Evolutionary conservation across 2,888 invertebrate genomes (phyloP).

Genomic region (Chloroclystis v-ata): DNA sequence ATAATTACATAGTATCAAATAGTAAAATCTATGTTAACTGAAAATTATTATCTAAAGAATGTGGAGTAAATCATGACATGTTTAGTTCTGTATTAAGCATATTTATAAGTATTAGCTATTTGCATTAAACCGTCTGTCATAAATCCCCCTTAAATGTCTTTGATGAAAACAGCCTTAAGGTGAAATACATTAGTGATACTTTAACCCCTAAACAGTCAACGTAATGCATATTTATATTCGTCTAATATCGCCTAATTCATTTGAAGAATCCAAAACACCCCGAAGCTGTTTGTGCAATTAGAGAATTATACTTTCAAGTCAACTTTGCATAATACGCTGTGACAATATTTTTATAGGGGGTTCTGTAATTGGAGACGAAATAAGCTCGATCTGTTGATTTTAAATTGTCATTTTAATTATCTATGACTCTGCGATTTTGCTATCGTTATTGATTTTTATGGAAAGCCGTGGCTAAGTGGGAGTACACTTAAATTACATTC

Average conservation of each 20-base stretch:
- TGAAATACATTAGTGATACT: slow-evolving; percentile 4
- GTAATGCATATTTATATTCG: slow-evolving; percentile 4
- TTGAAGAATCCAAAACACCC: slow-evolving; percentile 38
- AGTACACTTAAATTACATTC: no score
- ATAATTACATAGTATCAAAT: no score
- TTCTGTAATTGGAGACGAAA: slow-evolving; percentile 24
- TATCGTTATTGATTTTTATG: no score
- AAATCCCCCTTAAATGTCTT: slow-evolving; percentile 10
- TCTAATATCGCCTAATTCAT: slow-evolving; percentile 22
- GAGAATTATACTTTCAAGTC: slow-evolving; percentile 31
- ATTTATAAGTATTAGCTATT: no score
- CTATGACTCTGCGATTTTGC: no score
- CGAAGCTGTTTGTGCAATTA: slow-evolving; percentile 45
- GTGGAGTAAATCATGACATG: no score
- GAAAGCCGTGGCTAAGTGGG: no score
- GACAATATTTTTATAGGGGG: slow-evolving; percentile 44
- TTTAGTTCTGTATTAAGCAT: no score
- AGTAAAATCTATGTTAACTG: no score
- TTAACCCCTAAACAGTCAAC: slow-evolving; percentile 11
- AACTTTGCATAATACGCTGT: slow-evolving; percentile 43
- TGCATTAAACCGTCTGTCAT: background rate
- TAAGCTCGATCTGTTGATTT: no score
- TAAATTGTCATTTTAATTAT: no score
- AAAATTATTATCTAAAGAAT: no score
- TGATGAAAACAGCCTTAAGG: slow-evolving; percentile 6